phyloP scores from a whole-genome alignment of 2,888 invertebrate genomes.

The Mythimna lalbum region DNA sequence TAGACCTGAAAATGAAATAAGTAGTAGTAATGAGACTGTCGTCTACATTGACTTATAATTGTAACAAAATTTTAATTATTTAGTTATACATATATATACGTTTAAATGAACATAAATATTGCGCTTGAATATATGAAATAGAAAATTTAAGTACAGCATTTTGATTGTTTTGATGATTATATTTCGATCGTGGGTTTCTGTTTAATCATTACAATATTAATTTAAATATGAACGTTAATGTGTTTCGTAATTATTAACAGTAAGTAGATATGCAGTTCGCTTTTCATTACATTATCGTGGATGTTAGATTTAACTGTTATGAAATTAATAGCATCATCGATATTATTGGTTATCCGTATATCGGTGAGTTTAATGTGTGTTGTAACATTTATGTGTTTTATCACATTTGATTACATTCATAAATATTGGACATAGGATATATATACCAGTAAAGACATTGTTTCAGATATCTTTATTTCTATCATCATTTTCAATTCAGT shows the following conservation, averaged over 20 bases:
- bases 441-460: neutral
- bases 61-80: constrained; percentile 37
- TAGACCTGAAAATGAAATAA: constrained; percentile 67
- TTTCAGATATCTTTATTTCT: no score
- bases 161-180: constrained; percentile 25
- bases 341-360: neutral
- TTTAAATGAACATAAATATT: constrained; percentile 21
- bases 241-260: constrained; percentile 20
- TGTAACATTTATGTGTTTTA: neutral
- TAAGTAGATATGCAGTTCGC: neutral
- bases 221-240: constrained; percentile 22
- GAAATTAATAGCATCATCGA: constrained; percentile 4
- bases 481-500: neutral
- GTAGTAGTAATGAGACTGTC: constrained; percentile 57
- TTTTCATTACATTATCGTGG: constrained; percentile 24
- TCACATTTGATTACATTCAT: neutral
- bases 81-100: neutral
- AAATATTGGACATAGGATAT: neutral
- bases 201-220: constrained; percentile 14
- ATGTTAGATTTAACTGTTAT: constrained; percentile 16
- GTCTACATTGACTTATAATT: constrained; percentile 66
- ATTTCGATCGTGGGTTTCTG: constrained; percentile 14
- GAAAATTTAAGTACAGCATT: constrained; percentile 2
- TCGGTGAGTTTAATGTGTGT: neutral
- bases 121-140: constrained; percentile 27